Percentiles rank a stretch among this genome's conserved stretches.
These are phyloP conservation scores for Hesperophylax magnus DNA, from an alignment of 1,140 invertebrate genomes.

Conservation along the genomic window DNA sequence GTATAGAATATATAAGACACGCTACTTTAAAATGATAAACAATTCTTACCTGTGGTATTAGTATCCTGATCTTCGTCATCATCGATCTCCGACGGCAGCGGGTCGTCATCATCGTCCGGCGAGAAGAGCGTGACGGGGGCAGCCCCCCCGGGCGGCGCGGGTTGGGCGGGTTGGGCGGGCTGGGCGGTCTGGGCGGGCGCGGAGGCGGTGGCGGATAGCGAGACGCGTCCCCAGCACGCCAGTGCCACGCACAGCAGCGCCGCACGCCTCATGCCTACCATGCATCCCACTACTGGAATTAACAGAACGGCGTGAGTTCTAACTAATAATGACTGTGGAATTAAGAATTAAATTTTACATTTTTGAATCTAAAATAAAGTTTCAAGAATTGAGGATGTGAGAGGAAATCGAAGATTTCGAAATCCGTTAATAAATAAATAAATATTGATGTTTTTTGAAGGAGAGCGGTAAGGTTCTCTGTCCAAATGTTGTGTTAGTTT, in stretches of 20 bases:
- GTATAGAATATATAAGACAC: no score
- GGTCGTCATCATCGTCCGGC: constrained; percentile 36
- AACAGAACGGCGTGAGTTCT: neutral
- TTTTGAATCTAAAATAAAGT: no score
- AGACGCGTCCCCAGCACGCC: constrained; percentile 34
- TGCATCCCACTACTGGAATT: neutral
- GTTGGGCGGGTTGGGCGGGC: neutral
- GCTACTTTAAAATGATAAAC: no score
- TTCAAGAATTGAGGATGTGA: no score
- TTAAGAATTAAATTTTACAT: no score
- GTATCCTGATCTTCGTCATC: constrained; percentile 35
- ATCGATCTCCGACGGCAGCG: constrained; percentile 30
- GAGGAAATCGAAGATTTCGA: no score
- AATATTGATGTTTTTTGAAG: no score
- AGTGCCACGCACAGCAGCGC: constrained; percentile 34
- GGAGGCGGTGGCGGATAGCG: constrained; percentile 8
- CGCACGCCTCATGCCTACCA: constrained; percentile 33
- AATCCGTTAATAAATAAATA: no score
- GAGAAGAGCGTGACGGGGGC: constrained; percentile 4
- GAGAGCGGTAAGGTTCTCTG: no score
- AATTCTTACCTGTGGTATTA: constrained; percentile 33
- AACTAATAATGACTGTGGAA: no score
- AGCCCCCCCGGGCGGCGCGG: neutral
- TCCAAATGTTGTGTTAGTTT: no score
- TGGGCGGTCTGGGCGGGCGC: constrained; percentile 21